Evolutionary conservation across 2,888 invertebrate species (phyloP).

Genomic region (Brenthis hecate): DNA sequence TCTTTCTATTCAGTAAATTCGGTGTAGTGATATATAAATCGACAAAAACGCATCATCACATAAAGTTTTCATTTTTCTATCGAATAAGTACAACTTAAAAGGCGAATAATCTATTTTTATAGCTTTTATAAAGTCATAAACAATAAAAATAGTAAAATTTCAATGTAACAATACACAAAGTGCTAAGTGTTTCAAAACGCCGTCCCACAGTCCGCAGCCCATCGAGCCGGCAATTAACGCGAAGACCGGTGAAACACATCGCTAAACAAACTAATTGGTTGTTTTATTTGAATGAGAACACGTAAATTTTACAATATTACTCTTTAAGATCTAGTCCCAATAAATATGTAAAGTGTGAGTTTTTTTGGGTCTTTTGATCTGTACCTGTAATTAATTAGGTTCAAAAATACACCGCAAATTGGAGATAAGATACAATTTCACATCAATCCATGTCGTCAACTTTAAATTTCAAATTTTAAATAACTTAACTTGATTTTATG

Average conservation of each 20-base stretch:
- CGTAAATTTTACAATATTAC: conserved; percentile 36
- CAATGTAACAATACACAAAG: conserved; percentile 43
- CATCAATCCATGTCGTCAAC: background rate
- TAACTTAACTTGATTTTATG: no score
- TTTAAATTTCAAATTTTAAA: background rate
- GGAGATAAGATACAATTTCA: background rate
- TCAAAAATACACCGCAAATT: background rate
- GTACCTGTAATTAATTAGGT: background rate
- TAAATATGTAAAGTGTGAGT: background rate
- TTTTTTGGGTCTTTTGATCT: background rate
- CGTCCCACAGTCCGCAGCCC: conserved; percentile 50
- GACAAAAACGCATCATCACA: no score
- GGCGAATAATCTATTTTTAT: background rate
- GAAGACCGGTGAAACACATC: conserved; percentile 57
- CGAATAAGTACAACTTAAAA: background rate
- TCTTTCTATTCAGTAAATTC: no score
- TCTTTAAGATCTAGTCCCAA: conserved; percentile 1
- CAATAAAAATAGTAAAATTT: background rate
- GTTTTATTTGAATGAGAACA: conserved; percentile 38
- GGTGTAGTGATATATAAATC: no score
- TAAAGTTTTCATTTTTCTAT: no score
- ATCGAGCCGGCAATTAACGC: conserved; percentile 62
- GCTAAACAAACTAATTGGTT: conserved; percentile 75
- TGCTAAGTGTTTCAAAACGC: conserved; percentile 65
- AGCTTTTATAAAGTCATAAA: background rate